These are phyloP conservation scores for Toxotes lorentzi DNA, from an alignment of 2,797 vertebrate genomes.

Conservation along the genomic window DNA sequence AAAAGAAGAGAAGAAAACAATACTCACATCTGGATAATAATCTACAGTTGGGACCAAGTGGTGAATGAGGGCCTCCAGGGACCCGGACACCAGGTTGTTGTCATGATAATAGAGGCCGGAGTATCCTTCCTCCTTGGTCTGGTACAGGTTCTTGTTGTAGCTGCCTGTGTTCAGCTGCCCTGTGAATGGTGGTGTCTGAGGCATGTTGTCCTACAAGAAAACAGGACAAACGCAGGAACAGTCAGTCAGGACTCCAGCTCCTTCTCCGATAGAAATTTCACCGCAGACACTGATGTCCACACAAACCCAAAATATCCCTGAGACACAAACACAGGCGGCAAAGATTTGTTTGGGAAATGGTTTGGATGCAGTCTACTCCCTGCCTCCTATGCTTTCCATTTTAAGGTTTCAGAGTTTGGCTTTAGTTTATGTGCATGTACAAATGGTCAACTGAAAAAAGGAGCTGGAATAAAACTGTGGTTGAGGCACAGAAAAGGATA, in stretches of 20 bases:
- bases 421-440: constrained; percentile 37
- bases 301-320: constrained; percentile 50
- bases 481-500: constrained; percentile 15
- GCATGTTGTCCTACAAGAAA: constrained; percentile 90
- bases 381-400: constrained; percentile 40
- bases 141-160: constrained; percentile 92
- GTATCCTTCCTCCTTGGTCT: constrained; percentile 88
- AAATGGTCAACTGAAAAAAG: constrained; percentile 13
- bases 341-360: constrained; percentile 46
- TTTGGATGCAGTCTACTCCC: constrained; percentile 40
- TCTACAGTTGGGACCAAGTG: constrained; percentile 93
- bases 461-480: constrained; percentile 32
- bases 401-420: constrained; percentile 33
- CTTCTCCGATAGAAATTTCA: constrained; percentile 7
- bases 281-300: constrained; percentile 17
- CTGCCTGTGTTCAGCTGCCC: constrained; percentile 89
- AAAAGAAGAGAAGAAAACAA: no score
- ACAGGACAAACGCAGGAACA: constrained; percentile 22
- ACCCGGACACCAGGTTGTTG: constrained; percentile 93
- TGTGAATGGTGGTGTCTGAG: constrained; percentile 92
- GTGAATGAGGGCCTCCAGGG: constrained; percentile 94
- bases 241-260: background rate
- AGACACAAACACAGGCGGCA: constrained; percentile 50
- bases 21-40: constrained; percentile 95
- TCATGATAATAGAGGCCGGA: constrained; percentile 91